Percentiles rank a stretch among this genome's conserved stretches.
Conservation (phyloP, 2,797 vertebrate species). For the Sebastes nivosus region DNA sequence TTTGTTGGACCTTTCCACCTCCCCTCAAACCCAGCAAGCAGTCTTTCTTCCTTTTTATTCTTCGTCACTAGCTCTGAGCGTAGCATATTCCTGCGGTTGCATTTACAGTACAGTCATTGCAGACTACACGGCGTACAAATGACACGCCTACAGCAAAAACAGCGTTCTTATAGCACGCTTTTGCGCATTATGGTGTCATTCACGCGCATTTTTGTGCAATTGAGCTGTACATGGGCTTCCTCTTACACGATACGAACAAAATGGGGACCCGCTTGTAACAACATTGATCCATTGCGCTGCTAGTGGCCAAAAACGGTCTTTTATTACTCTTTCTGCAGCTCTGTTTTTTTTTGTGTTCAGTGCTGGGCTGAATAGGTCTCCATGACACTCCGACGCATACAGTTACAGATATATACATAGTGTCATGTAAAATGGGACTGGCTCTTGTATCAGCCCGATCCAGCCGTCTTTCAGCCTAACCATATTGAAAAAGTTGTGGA, state of each 20-base stretch:
- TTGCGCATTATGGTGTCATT: too few relatives aligned
- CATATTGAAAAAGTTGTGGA: background rate
- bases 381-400: background rate
- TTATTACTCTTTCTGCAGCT: background rate
- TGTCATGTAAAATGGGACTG: background rate
- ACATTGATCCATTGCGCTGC: background rate
- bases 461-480: background rate
- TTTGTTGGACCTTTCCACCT: too few relatives aligned
- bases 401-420: background rate
- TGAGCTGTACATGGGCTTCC: background rate
- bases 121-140: too few relatives aligned
- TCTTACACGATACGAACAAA: background rate
- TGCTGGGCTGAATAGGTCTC: background rate
- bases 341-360: background rate
- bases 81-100: too few relatives aligned
- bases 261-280: background rate
- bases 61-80: too few relatives aligned
- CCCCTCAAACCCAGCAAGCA: too few relatives aligned
- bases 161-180: too few relatives aligned
- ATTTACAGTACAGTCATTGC: too few relatives aligned
- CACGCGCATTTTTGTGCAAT: too few relatives aligned
- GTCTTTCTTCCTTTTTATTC: too few relatives aligned
- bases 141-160: too few relatives aligned
- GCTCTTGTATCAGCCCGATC: background rate
- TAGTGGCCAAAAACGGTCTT: background rate